Conservation (phyloP, 2,113 vertebrate genomes). For the Chloropsis hardwickii region DNA sequence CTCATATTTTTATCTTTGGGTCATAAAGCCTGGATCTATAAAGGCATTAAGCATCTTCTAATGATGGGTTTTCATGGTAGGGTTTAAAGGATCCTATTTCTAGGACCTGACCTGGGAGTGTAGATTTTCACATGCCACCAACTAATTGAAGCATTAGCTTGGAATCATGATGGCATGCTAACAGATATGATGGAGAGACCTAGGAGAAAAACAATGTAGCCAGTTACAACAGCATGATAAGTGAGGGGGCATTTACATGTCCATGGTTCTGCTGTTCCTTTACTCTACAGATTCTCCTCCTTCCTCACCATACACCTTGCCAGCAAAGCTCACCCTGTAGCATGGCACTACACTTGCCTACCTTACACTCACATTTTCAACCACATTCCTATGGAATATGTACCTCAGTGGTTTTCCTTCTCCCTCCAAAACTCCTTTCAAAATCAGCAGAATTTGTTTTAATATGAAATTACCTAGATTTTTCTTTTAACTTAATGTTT, state of each 20-base stretch:
- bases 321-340: not conserved
- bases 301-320: rapidly evolving
- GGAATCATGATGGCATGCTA: not conserved
- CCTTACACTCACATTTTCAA: not conserved
- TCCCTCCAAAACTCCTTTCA: not conserved
- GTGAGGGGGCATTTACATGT: not conserved
- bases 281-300: not conserved
- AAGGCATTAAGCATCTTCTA: not conserved
- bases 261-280: not conserved
- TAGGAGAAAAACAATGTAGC: not conserved
- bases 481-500: not conserved
- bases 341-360: rapidly evolving
- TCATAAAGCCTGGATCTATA: not conserved
- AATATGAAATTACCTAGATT: not conserved
- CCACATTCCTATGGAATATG: not conserved
- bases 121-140: not conserved
- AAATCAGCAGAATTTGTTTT: not conserved
- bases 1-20: not conserved
- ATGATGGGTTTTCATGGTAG: not conserved
- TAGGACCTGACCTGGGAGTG: not conserved
- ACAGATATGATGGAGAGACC: not conserved
- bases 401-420: not conserved
- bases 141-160: not conserved
- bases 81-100: not conserved
- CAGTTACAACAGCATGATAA: not conserved